Evolutionary conservation across 2,797 vertebrate genomes (phyloP), one percentile per base, ranked within the genome.

Genomic region (Chelidonichthys spinosus): DNA sequence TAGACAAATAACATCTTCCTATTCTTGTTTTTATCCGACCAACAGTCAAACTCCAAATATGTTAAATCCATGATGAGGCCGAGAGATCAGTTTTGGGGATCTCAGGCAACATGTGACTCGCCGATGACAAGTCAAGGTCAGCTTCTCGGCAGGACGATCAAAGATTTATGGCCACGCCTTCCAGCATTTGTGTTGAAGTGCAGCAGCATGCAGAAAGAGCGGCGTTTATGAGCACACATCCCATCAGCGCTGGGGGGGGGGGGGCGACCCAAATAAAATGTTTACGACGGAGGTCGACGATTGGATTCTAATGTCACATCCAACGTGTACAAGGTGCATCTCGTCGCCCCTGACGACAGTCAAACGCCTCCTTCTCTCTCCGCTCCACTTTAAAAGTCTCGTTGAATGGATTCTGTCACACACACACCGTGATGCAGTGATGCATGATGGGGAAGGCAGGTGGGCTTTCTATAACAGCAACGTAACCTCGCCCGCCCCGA

Each of bases 281-380:
- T 92, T 93, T 91, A 91, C 60, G 69, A 84, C 80, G 69, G 40
- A 58, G 71, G 64, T 25, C 88, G 87, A 89, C 53, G 69, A 92
- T 87, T 81, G 84, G 87, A 88, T 89, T 92, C 75, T 88, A 89
- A 92, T 94, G 92, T 90, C 82, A 84, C 82, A 83, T 90, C 89
- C 83, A 88, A 79, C 79, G 81, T 92, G 92, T 90, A 92, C 84
- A 84, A 86, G 83, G 79, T 79, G 64, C 69, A 59, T 63, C 76
- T 74, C 66, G 25, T 78, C 71, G 64, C 73, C 71, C 78, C 62
- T 69, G 73, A 76, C 83, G 65, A 89, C 15, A 58, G 72, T 46
- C 76, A 79, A 75, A 78, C 72, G 47, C 36, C 72, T 49, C 66
- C 59, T 66, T 25, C 66, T 73, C 66, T 63, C 76, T 63, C 25